Percentiles rank a stretch among this genome's conserved stretches.
phyloP scores from a whole-genome alignment of 2,797 vertebrate genomes.

The Falco columbarius region DNA sequence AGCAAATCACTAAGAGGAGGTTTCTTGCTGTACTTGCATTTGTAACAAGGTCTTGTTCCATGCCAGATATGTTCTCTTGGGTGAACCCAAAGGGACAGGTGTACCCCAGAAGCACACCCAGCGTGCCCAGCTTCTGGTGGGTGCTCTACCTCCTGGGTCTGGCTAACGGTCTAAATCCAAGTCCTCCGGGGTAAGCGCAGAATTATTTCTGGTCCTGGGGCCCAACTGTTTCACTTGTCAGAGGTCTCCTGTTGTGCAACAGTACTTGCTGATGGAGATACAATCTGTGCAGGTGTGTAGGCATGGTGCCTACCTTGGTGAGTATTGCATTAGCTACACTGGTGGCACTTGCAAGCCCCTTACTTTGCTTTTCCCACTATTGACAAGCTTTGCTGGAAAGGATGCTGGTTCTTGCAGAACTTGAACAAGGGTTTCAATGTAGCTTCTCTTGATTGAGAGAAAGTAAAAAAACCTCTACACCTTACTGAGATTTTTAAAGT shows the following conservation, averaged over 20 bases:
- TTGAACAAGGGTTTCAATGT: not conserved
- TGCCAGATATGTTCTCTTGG: not conserved
- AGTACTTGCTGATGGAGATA: not conserved
- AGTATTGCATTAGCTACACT: not conserved
- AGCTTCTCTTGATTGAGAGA: too few relatives aligned
- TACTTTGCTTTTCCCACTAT: not conserved
- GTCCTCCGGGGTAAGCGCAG: not conserved
- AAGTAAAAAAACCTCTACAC: not conserved
- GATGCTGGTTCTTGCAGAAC: not conserved
- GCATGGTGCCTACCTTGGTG: accelerated
- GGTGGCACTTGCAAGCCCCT: not conserved
- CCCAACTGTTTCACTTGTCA: not conserved
- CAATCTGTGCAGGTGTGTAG: not conserved
- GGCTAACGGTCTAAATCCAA: not conserved
- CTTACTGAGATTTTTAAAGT: not conserved
- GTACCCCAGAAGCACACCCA: not conserved
- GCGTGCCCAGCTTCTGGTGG: not conserved
- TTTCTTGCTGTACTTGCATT: not conserved
- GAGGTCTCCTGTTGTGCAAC: not conserved
- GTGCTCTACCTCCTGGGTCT: not conserved
- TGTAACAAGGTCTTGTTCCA: not conserved
- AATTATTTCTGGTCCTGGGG: not conserved
- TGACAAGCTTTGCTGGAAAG: not conserved
- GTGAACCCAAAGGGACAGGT: not conserved
- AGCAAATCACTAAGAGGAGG: not conserved